phyloP scores from a whole-genome alignment of 1,140 invertebrate species.

The Ectropis grisescens region DNA sequence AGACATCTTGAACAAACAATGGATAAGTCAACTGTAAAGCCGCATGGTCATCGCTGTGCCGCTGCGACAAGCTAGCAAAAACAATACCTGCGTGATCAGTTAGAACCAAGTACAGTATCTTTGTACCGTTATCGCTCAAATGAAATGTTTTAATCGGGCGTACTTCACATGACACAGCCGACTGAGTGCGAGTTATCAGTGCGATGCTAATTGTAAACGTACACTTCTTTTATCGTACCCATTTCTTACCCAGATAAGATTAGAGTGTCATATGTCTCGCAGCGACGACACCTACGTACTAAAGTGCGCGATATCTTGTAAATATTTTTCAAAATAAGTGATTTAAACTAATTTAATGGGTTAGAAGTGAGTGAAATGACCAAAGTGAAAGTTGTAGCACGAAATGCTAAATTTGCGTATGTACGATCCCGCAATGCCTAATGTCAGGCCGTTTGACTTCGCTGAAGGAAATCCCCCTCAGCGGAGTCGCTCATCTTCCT shows the following conservation, averaged over 20 bases:
- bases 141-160: slow-evolving; percentile 18
- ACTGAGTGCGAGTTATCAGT: slow-evolving; percentile 39
- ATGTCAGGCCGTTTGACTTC: slow-evolving; percentile 31
- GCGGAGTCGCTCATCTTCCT: slow-evolving; percentile 42
- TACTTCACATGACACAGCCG: slow-evolving; percentile 28
- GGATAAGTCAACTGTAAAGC: too few species aligned
- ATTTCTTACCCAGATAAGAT: slow-evolving; percentile 55
- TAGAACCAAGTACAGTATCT: too few species aligned
- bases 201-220: slow-evolving; percentile 48
- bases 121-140: too few species aligned
- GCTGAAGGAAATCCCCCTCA: slow-evolving; percentile 17
- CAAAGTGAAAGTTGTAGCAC: slow-evolving; percentile 9
- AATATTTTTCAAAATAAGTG: slow-evolving; percentile 17
- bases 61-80: too few species aligned
- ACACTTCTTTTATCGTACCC: slow-evolving; percentile 47
- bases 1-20: too few species aligned
- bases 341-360: slow-evolving; percentile 11
- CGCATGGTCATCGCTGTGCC: too few species aligned
- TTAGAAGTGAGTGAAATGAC: slow-evolving; percentile 32
- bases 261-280: slow-evolving; percentile 49
- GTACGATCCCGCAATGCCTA: slow-evolving; percentile 34
- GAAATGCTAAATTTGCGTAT: slow-evolving; percentile 44
- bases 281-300: slow-evolving; percentile 28
- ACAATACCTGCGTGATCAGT: too few species aligned
- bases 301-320: slow-evolving; percentile 16